Evolutionary conservation across 2,113 vertebrate species (phyloP).

Genomic region (Calyptommatus sinebrachiatus): DNA sequence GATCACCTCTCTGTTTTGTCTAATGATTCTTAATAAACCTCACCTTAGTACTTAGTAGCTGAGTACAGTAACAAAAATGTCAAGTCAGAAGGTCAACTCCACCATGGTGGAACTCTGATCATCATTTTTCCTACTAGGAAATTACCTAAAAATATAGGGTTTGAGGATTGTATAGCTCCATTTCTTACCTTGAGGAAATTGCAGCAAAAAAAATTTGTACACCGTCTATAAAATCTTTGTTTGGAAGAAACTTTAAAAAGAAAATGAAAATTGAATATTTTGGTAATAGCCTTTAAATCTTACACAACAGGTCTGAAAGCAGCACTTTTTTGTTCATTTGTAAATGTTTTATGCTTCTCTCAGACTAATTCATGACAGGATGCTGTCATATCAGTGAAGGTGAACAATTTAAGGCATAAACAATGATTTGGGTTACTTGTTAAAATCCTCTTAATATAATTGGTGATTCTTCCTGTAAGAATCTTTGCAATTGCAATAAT

Average conservation of each 20-base stretch:
- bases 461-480: not conserved
- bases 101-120: slow-evolving; percentile 20
- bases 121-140: slow-evolving; percentile 35
- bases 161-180: not conserved
- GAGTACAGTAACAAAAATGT: slow-evolving; percentile 24
- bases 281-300: not conserved
- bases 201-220: slow-evolving; percentile 12
- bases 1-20: not conserved
- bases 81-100: slow-evolving; percentile 36
- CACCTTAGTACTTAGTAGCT: slow-evolving; percentile 17
- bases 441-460: slow-evolving; percentile 26
- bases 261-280: slow-evolving; percentile 10
- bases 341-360: not conserved
- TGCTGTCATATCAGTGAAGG: slow-evolving; percentile 6
- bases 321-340: slow-evolving; percentile 12
- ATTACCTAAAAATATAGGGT: slow-evolving; percentile 2
- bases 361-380: not conserved
- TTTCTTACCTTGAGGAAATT: slow-evolving; percentile 25
- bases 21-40: slow-evolving; percentile 33
- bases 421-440: slow-evolving; percentile 3
- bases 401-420: not conserved
- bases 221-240: not conserved
- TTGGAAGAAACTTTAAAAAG: slow-evolving; percentile 25
- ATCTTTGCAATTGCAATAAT: slow-evolving; percentile 21
- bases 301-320: not conserved